Base-by-base conservation (phyloP, 2,797 vertebrate species). In the Betta splendens region DNA sequence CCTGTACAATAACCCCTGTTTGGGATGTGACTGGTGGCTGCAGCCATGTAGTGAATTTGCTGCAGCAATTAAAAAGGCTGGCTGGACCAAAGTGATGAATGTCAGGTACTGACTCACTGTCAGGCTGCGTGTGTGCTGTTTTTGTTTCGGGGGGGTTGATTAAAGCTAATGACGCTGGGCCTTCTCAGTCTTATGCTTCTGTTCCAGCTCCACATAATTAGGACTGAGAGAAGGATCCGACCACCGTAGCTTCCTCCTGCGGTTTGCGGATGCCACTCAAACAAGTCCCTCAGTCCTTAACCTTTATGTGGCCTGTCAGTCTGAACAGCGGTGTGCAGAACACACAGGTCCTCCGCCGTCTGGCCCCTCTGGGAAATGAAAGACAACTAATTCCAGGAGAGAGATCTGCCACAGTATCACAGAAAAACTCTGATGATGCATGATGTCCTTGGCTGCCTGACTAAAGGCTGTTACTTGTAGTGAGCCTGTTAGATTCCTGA, bases 11-110 rank as follows among this genome's bases (percentile, higher is more conserved):
- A 65, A 69, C 62, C 26, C 4, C 37, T 67, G 60, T 79, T 81
- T 75, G 48, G 60, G 57, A 78, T 63, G 55, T 79, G 66, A 77
- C 22, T 58, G 58, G 52, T 65, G 58, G 58, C 75, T 75, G 47
- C 46, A 73, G 61, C 56, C 62, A 54, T 77, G 72, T 54, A 61
- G 59, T 54, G 76, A 86, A 87, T 92, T 88, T 83, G 86, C 75
- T 81, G 81, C 62, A 47, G 79, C 87, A 91, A 90, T 91, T 89
- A 90, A 90, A 91, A 84, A 72, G 74, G 50, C 63, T 26, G 53
- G 63, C 81, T 75, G 64, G 72, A 81, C 71, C 61, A 49, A 79
- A 86, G 86, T 90, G 81, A 91, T 86, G 81, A 89, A 90, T 84
- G 85, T 76, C 85, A 83, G 75, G 78, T 82, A 88, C 83, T 88